Evolutionary conservation across 2,797 vertebrate species (phyloP), one percentile per base, ranked within the genome.

Genomic region (Morelia viridis): DNA sequence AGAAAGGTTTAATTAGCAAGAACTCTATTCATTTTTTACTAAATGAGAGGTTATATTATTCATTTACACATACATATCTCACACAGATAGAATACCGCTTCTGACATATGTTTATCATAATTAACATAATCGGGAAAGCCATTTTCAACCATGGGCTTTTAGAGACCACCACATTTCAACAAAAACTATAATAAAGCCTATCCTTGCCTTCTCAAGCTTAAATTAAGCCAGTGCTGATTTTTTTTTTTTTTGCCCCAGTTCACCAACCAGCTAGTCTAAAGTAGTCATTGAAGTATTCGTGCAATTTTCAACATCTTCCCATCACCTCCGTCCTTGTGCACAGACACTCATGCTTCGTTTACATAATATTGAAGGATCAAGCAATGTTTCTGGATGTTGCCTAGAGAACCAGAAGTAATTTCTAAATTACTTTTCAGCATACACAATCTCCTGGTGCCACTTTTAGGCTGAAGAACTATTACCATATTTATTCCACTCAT

Each of bases 401-500:
- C 50, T 65, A 31, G 24, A 95, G 62, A 95, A 92, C 28, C 76
- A 95, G 56, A 86, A 94, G 60, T 88, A 92, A 84, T 90, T 95
- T 95, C 93, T 93, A 95, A 91, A 88, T 90, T 88, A 85, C 93
- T 0, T 3, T 85, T 95, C n/a, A 28, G 68, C 85, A n/a, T 71
- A 31, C 17, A 9, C 89, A 62, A 35, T 87, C 91, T 64, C 92
- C 89, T 68, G 15, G 17, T 41, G 53, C 89, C 88, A 94, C 92
- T 83, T 93, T 91, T 28, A 15, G 58, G 22, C 0, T 0, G 90
- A n/a, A 89, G 76, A 9, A 93, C 46, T 92, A 58, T 71, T 94
- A 93, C 92, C 95, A 31, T 94, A 93, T 95, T 95, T 87, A 94
- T 93, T 95, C 87, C 88, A 1, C 88, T 94, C 76, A 0, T 60